Base-by-base conservation (phyloP, 2,113 vertebrate species). In the Castor canadensis region DNA sequence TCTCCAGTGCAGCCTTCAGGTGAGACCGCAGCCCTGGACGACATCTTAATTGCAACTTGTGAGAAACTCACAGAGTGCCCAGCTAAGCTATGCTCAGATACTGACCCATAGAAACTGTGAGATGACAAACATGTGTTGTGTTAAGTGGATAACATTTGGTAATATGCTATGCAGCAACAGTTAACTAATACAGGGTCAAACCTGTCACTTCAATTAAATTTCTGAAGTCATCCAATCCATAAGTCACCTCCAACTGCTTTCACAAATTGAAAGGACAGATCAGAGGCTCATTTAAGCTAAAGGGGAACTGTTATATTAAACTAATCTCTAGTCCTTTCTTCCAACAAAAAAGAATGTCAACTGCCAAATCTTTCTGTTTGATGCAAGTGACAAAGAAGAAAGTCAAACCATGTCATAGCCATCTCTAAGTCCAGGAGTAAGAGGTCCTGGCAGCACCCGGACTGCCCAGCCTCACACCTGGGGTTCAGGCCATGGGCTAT, bases 261-360 rank as follows among this genome's bases (percentile, higher is more conserved):
- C 56, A 40, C 84, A 43, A 16, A 72, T 87, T 0, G 0, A 97
- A 95, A 92, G 95, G 97, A 88, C 26, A 97, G 97, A 96, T 69
- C 87, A 88, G 94, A 94, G 84, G 89, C 71, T 54, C 62, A 86
- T 96, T 87, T 95, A 88, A 92, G 97, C 62, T 64, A 73, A 72
- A 95, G n/a, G n/a, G n/a, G 73, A 94, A 84, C n/a, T 58, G 60
- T 81, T 62, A 58, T 26, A 71, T 49, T 80, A 96, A 86, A 83
- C n/a, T 49, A 75, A 87, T 95, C 72, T 92, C 52, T 2, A 69
- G 86, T 84, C 67, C 92, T 97, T 45, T 86, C 84, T 94, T 97
- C 94, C 93, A 96, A 54, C 84, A 87, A 86, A 60, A 60, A 95
- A 96, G 69, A 87, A 86, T 32, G 43, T 90, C 73, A 90, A 54